These are phyloP conservation scores for Nyctalus aviator DNA, from an alignment of 2,797 vertebrate genomes.

Conservation along the genomic window DNA sequence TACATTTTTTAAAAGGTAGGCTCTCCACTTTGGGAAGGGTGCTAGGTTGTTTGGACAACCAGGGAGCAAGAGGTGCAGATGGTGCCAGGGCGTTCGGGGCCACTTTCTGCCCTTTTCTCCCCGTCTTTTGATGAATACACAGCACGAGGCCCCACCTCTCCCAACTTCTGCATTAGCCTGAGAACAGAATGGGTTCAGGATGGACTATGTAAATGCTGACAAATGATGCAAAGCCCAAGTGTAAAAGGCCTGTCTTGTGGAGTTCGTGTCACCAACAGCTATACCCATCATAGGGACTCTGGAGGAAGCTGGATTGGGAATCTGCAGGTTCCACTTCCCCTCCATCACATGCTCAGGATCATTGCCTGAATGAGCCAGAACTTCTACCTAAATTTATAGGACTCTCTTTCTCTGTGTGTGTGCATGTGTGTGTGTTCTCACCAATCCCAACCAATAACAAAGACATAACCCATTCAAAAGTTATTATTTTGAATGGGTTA, in stretches of 20 bases:
- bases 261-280: not conserved
- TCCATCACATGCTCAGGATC: not conserved
- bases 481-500: not conserved
- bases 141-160: not conserved
- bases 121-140: not conserved
- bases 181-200: constrained; percentile 10
- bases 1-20: not conserved
- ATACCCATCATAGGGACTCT: not conserved
- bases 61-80: not conserved
- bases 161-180: not conserved
- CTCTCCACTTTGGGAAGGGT: not conserved
- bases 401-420: not conserved
- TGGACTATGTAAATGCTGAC: not conserved
- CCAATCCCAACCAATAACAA: not conserved
- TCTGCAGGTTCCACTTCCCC: not conserved
- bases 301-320: not conserved
- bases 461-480: no score
- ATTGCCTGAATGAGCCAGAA: not conserved
- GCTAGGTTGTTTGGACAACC: not conserved
- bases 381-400: not conserved
- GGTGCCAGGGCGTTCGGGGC: no score
- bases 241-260: not conserved
- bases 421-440: not conserved
- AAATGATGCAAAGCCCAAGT: not conserved
- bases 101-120: not conserved